Evolutionary conservation across 2,888 invertebrate genomes (phyloP).

Genomic region (Nycteola revayana): DNA sequence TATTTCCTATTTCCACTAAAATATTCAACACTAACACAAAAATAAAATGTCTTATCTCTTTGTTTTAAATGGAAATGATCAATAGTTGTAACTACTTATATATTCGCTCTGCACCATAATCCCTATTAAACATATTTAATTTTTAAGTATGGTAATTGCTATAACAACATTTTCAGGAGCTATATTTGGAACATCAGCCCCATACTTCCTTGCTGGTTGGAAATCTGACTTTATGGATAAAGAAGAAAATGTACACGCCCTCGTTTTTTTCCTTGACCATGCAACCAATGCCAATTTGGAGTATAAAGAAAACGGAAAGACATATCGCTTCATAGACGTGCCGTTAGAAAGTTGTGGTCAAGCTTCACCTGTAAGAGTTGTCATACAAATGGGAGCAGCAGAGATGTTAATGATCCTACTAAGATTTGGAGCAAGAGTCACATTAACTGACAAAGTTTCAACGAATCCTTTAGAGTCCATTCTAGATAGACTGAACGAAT

Average conservation of each 20-base stretch:
- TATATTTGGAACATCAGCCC: slow-evolving; percentile 90
- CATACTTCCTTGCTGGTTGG: slow-evolving; percentile 93
- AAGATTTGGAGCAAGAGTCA: slow-evolving; percentile 85
- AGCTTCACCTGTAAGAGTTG: slow-evolving; percentile 87
- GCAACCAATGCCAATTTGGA: slow-evolving; percentile 85
- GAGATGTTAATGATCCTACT: slow-evolving; percentile 89
- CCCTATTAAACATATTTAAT: no score
- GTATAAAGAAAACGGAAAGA: slow-evolving; percentile 64
- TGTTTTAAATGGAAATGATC: no score
- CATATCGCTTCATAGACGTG: slow-evolving; percentile 87
- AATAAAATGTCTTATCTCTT: no score
- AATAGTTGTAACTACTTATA: no score
- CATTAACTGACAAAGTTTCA: slow-evolving; percentile 80
- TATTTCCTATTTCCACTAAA: no score
- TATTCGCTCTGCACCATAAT: no score
- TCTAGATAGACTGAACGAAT: slow-evolving; percentile 84
- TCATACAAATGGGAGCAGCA: slow-evolving; percentile 87
- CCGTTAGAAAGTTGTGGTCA: slow-evolving; percentile 91
- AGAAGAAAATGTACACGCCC: slow-evolving; percentile 89
- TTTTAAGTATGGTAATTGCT: no score
- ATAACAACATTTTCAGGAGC: no score
- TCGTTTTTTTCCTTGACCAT: slow-evolving; percentile 90
- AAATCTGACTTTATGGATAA: slow-evolving; percentile 90
- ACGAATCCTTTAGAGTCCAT: slow-evolving; percentile 84
- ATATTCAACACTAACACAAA: no score